phyloP scores from a whole-genome alignment of 2,113 vertebrate genomes.

The Corythornis vintsioides region DNA sequence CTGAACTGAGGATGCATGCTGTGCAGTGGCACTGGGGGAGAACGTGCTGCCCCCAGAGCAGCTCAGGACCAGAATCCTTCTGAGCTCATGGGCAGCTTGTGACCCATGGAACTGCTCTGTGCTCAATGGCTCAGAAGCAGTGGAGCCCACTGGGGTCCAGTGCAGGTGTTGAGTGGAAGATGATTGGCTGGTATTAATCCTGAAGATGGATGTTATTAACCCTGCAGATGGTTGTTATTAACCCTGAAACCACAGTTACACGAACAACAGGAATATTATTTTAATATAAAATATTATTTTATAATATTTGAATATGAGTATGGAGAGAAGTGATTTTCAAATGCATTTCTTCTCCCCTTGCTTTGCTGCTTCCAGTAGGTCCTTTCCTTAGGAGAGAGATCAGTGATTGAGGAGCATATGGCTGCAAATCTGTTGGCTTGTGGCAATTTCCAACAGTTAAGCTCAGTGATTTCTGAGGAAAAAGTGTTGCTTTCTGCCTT shows the following conservation, averaged over 20 bases:
- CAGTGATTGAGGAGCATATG: conserved; percentile 22
- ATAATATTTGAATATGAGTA: background rate
- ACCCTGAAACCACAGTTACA: background rate
- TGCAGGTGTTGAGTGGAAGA: background rate
- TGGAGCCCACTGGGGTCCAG: background rate
- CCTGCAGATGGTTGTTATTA: background rate
- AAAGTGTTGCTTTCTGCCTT: background rate
- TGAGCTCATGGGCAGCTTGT: background rate
- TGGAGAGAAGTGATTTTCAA: background rate
- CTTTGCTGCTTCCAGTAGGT: background rate
- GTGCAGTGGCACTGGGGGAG: no score
- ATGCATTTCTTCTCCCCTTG: background rate
- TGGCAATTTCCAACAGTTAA: background rate
- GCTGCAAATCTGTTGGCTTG: background rate
- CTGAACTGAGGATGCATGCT: background rate
- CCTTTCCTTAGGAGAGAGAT: background rate
- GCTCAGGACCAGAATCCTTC: background rate
- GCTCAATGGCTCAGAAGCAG: background rate
- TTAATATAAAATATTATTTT: no score
- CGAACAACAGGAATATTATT: background rate
- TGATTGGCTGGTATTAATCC: no score
- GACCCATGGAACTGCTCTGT: background rate
- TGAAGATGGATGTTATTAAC: background rate
- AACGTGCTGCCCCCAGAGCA: no score
- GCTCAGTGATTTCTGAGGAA: background rate